Base-by-base conservation (phyloP, 2,888 invertebrate genomes). In the Coecobrya sp. region DNA sequence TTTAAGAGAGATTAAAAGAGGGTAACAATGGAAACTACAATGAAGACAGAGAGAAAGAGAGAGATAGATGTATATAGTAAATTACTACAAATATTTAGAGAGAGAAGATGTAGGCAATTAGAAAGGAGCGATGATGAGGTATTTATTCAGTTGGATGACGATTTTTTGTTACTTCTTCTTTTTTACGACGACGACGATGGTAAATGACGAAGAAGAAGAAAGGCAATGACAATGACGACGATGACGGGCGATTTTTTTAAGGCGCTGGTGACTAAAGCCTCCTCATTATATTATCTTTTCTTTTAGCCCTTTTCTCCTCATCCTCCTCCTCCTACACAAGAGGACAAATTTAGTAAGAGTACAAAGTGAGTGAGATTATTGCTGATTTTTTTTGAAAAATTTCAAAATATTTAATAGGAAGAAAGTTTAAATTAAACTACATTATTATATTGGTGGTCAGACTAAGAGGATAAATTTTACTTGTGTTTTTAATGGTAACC, bases 201-300 rank as follows among this genome's bases (percentile, higher is more conserved):
- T 7, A 36, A 36, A 65, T 27, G 25, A 1, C 19, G 62, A 11
- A 65, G 16, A n/a, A 76, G 36, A 59, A 13, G 85, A 55, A 30
- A 59, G 81, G 70, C 89, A 89, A 89, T 82, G 89, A 84, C 84
- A 89, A 89, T 84, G 82, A 70, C 89, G 89, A 89, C 89, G 89
- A 89, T 89, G 84, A 89, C 89, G 82, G 68, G 82, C 70, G 79
- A 1, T 62, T n/a, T 27, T 52, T 79, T 36, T 10, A n/a, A 52
- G 55, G 22, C n/a, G 19, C 45, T 49, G n/a, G 36, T 62, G 8
- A n/a, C 16, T 27, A 30, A 13, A 52, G 42, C 27, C 13, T 42
- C 2, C 30, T 84, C n/a, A 52, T 7, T 4, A 4, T 36, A 36
- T 36, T 36, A 36, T 36, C 36, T 36, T 36, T 36, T 36, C 7